Conservation (phyloP, 2,888 invertebrate genomes). For the Cosmia pyralina region DNA sequence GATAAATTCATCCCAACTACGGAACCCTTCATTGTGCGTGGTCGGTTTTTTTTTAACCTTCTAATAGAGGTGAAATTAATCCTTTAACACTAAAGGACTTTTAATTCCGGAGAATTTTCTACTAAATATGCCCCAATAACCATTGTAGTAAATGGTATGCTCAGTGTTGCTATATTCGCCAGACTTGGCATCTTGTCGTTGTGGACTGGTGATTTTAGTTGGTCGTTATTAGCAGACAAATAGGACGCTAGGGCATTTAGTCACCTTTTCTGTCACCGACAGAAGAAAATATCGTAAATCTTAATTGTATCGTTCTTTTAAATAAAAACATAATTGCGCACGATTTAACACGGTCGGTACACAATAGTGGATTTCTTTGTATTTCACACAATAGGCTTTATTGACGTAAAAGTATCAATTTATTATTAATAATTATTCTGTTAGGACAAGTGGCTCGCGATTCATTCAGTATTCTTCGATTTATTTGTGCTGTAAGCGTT, state of each 20-base stretch:
- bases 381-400: slow-evolving; percentile 48
- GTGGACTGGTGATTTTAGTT: neutral
- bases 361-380: slow-evolving; percentile 55
- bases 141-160: neutral
- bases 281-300: slow-evolving; percentile 27
- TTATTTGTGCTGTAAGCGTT: slow-evolving; percentile 10
- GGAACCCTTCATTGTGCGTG: too few relatives aligned
- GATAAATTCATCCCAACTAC: too few relatives aligned
- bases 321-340: slow-evolving; percentile 49
- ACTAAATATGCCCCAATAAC: too few relatives aligned
- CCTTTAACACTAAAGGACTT: neutral
- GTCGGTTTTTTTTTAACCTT: too few relatives aligned
- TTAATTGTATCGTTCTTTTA: slow-evolving; percentile 23
- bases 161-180: neutral
- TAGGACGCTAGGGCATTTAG: slow-evolving; percentile 2
- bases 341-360: slow-evolving; percentile 47
- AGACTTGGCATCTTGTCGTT: too few relatives aligned
- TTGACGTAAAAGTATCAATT: slow-evolving; percentile 61
- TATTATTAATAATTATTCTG: slow-evolving; percentile 51
- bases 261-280: slow-evolving; percentile 16
- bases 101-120: neutral
- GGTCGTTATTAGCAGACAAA: too few relatives aligned
- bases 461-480: slow-evolving; percentile 30
- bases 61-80: neutral
- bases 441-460: slow-evolving; percentile 49